phyloP scores from a whole-genome alignment of 2,797 vertebrate species.

The Zonotrichia albicollis region DNA sequence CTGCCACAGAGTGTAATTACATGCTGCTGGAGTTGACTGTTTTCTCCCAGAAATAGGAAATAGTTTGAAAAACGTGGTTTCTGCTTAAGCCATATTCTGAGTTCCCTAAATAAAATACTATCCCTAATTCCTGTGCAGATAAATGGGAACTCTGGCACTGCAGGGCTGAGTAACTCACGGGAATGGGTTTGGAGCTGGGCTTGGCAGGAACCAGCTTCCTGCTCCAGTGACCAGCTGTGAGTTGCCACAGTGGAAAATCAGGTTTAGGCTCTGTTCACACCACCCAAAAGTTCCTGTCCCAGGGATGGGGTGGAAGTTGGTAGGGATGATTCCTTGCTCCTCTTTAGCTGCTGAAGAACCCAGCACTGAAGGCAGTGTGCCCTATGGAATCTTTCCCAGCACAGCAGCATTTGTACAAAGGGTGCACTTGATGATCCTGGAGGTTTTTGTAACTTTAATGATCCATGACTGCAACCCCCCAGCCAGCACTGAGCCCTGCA shows the following conservation, averaged over 20 bases:
- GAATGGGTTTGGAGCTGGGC: not conserved
- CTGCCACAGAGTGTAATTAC: constrained; percentile 46
- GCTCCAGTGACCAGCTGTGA: not conserved
- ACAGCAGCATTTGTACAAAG: not conserved
- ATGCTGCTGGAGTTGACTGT: constrained; percentile 32
- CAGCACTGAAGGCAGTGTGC: not conserved
- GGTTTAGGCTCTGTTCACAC: not conserved
- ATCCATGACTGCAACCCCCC: not conserved
- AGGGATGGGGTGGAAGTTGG: not conserved
- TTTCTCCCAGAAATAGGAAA: constrained; percentile 38
- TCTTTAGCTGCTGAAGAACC: not conserved
- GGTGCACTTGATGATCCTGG: not conserved
- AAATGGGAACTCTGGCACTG: not conserved
- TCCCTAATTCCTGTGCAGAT: not conserved
- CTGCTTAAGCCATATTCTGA: not conserved
- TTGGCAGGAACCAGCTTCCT: not conserved
- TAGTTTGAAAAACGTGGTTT: constrained; percentile 1
- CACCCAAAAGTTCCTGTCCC: not conserved
- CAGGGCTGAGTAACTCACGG: not conserved
- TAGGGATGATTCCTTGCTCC: not conserved
- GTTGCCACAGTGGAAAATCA: not conserved
- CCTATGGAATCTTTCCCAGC: not conserved
- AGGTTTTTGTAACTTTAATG: not conserved
- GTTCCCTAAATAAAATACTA: not conserved
- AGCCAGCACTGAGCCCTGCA: not conserved